A percentile compares a stretch with the other conserved stretches of the same genome.
Conservation (phyloP, 2,888 invertebrate species). For the Himalopsyche kuldschensis region DNA sequence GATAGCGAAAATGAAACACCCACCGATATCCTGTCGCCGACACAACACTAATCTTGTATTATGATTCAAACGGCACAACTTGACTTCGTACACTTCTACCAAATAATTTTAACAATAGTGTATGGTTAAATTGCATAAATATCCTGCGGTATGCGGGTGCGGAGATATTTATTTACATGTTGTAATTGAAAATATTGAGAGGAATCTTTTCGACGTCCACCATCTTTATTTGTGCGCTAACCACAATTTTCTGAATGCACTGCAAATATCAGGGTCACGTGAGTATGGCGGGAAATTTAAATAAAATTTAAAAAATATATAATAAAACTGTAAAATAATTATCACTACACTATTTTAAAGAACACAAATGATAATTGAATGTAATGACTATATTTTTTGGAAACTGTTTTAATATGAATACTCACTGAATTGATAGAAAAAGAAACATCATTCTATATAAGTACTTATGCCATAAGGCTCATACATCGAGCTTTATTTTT, state of each 20-base stretch:
- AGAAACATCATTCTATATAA: not conserved
- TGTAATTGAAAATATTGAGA: conserved; percentile 23
- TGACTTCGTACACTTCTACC: not conserved
- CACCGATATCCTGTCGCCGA: conserved; percentile 35
- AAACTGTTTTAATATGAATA: not conserved
- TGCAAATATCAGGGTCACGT: conserved; percentile 25
- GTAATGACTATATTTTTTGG: not conserved
- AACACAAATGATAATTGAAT: not conserved
- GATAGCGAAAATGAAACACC: conserved; percentile 34
- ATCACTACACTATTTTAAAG: not conserved
- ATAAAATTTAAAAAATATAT: not conserved
- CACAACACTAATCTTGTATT: conserved; percentile 19
- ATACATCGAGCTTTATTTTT: not conserved
- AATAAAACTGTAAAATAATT: not conserved
- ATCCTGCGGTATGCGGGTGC: not conserved
- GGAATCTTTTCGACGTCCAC: conserved; percentile 26
- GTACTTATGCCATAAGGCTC: not conserved
- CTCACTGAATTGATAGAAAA: not conserved
- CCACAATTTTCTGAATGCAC: conserved; percentile 9
- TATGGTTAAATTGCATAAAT: not conserved
- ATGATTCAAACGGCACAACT: not conserved
- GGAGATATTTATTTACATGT: conserved; percentile 10
- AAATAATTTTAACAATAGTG: not conserved
- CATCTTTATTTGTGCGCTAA: conserved; percentile 37
- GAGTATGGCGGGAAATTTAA: conserved; percentile 21